phyloP scores from a whole-genome alignment of 1,140 invertebrate genomes.

The Chironomus striatipennis region DNA sequence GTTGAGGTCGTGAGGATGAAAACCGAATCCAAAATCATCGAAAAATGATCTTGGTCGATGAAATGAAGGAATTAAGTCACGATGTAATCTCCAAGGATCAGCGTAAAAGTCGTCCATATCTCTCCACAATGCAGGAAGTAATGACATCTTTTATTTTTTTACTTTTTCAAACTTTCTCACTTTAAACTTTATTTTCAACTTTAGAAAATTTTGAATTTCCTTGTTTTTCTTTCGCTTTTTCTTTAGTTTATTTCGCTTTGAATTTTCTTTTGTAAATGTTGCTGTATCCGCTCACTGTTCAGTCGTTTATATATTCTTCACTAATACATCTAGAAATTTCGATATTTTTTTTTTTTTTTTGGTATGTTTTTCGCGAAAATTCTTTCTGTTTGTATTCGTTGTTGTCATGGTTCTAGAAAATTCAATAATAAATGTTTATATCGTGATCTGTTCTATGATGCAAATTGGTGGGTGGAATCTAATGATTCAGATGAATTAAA shows the following conservation, averaged over 20 bases:
- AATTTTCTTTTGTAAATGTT: background rate
- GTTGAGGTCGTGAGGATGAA: slow-evolving; percentile 32
- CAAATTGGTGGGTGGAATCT: background rate
- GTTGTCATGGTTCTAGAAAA: background rate
- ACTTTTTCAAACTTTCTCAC: background rate
- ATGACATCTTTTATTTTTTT: background rate
- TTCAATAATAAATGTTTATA: background rate
- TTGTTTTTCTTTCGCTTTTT: too few species aligned
- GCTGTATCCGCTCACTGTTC: background rate
- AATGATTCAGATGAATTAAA: background rate
- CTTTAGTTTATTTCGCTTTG: background rate
- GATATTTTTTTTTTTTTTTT: background rate
- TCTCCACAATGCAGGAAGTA: background rate
- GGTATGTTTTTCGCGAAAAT: background rate
- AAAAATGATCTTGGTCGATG: slow-evolving; percentile 28
- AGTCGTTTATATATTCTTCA: background rate
- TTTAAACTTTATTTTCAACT: too few species aligned
- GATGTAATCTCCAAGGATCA: background rate
- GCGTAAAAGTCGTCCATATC: background rate
- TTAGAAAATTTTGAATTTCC: too few species aligned
- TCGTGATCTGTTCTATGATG: background rate
- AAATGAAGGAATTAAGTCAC: background rate
- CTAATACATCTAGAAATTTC: background rate
- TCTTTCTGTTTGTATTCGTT: background rate
- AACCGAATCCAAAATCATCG: slow-evolving; percentile 37